Evolutionary conservation across 53 echinoderm and acorn worm genomes (phyloP).

Genomic region (Antedon mediterranea): DNA sequence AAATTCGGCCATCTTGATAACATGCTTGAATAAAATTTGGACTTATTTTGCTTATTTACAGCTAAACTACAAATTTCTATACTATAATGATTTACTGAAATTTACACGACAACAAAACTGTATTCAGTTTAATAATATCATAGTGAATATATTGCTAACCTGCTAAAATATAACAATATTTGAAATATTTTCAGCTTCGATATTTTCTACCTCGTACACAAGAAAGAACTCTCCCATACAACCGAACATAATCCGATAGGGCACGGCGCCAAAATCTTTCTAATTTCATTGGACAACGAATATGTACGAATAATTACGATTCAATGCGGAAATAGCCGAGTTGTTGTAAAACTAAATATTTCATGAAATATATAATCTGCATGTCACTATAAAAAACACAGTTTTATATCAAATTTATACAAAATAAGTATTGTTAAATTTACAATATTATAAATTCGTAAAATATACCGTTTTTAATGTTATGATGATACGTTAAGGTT

Average conservation of each 20-base stretch:
- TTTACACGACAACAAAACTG: not conserved
- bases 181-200: not conserved
- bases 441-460: too few species aligned
- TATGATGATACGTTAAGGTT: not conserved
- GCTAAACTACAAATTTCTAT: not conserved
- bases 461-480: too few species aligned
- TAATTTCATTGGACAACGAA: slow-evolving; percentile 40
- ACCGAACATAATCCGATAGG: slow-evolving; percentile 31
- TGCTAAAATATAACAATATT: not conserved
- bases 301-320: slow-evolving; percentile 21
- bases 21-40: not conserved
- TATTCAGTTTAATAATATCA: not conserved
- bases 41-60: not conserved
- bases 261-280: slow-evolving; percentile 42
- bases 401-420: too few species aligned
- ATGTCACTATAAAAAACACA: too few species aligned
- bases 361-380: too few species aligned
- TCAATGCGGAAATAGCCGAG: slow-evolving; percentile 22
- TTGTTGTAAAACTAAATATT: too few species aligned
- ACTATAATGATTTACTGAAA: not conserved
- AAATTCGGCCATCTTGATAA: slow-evolving; percentile 1
- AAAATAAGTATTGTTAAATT: too few species aligned
- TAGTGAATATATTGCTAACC: not conserved
- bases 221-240: not conserved
- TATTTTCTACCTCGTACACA: not conserved